Evolutionary conservation across 2,113 vertebrate species (phyloP).

Genomic region (Lontra canadensis): DNA sequence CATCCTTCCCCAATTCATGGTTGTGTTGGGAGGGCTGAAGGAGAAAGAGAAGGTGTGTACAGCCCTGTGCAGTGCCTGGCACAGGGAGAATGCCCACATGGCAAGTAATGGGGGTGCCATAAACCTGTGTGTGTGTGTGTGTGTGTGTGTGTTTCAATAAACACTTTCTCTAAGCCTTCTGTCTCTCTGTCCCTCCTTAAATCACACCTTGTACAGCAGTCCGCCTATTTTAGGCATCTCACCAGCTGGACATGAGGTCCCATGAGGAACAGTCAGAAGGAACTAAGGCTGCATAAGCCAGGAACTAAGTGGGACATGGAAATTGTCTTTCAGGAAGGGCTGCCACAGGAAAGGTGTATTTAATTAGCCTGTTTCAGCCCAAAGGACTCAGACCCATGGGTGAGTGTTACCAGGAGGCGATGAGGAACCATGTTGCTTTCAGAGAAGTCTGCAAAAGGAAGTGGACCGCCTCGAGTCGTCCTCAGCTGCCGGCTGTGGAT

Average conservation of each 20-base stretch:
- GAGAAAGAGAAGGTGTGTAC: neutral
- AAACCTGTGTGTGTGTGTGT: too few relatives aligned
- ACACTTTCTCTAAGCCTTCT: neutral
- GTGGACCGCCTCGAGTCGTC: neutral
- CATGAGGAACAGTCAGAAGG: neutral
- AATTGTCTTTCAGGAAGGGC: neutral
- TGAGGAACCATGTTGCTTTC: neutral
- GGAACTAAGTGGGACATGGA: neutral
- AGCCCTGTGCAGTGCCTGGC: neutral
- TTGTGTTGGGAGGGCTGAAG: neutral
- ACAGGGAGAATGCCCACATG: too few relatives aligned
- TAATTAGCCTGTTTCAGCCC: neutral
- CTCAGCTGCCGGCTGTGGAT: neutral
- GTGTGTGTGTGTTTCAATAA: neutral
- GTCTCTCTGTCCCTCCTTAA: neutral
- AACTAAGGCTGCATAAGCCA: neutral
- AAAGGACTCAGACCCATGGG: accelerated
- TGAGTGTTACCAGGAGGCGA: neutral
- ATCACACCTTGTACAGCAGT: neutral
- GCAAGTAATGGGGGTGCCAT: neutral
- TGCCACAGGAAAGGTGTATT: neutral
- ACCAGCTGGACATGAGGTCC: slow-evolving; percentile 33
- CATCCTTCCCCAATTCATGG: neutral
- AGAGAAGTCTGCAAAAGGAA: neutral
- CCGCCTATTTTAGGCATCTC: neutral